Percentiles rank a stretch among this genome's conserved stretches.
phyloP scores from a whole-genome alignment of 2,797 vertebrate species.

The Potorous gilbertii region DNA sequence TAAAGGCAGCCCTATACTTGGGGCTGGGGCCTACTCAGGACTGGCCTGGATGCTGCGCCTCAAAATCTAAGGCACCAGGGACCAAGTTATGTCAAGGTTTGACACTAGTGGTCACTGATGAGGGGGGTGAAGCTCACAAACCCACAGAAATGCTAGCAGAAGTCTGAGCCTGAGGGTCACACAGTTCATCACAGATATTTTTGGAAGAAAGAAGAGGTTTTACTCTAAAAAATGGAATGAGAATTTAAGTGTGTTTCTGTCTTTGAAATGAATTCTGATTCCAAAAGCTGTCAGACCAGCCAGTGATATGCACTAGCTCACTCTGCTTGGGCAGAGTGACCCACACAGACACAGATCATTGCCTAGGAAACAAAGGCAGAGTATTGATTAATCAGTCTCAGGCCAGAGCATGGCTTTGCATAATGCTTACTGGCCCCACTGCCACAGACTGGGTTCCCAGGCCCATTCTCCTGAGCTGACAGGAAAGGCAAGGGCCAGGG shows the following conservation, averaged over 20 bases:
- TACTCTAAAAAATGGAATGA: background rate
- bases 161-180: background rate
- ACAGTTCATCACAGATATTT: background rate
- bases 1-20: background rate
- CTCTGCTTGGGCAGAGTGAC: background rate
- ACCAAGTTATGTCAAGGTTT: background rate
- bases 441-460: background rate
- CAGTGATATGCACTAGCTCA: background rate
- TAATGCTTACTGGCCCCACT: background rate
- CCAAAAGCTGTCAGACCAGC: background rate
- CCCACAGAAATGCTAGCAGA: background rate
- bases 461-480: background rate
- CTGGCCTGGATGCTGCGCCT: background rate
- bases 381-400: background rate
- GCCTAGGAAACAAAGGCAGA: no score
- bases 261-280: background rate
- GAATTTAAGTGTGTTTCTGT: background rate
- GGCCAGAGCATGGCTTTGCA: background rate
- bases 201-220: background rate
- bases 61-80: background rate
- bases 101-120: no score
- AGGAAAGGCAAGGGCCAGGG: background rate
- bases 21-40: background rate
- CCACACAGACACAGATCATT: background rate
- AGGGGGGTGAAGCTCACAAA: background rate